Evolutionary conservation across 2,888 invertebrate species (phyloP), one percentile per base, ranked within the genome.

Genomic region (Lasioglossum lativentre): DNA sequence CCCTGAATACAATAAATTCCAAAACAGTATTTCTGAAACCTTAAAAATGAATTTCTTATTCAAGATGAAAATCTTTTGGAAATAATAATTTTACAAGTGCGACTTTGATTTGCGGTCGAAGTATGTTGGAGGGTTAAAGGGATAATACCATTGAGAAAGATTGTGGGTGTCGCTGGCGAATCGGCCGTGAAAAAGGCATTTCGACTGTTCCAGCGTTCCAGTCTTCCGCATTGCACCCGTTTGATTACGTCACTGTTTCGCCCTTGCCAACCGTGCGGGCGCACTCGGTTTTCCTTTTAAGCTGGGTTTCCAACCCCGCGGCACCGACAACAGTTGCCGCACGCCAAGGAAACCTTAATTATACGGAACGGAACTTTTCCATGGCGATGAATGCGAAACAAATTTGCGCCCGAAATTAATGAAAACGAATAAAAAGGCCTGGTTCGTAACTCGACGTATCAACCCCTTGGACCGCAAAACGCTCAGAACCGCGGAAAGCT

Each of bases 201-300:
- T 81, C 56, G 81, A 42, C 80, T n/a, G 66, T 72, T 27, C 56
- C 56, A 56, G n/a, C 23, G 66, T 72, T 27, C 45, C 56, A 45
- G 27, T 47, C 83, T 77, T 86, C 90, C 90, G 90, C 90, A 90
- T 88, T 90, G 90, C 90, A 90, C 84, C 89, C 87, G 81, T 82
- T 83, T 78, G 74, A 74, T 90, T 90, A 83, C 90, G 90, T 90
- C 90, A 90, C 82, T 71, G 76, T 86, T 78, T 83, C 73, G 80
- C 83, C 81, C 82, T 76, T 85, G 89, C 83, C 90, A 86, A 83
- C 72, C 59, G 10, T 8, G 19, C 47, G 34, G 75, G 66, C 30
- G 40, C 78, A 40, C 74, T 45, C 56, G 74, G 63, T 85, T 87
- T 85, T 70, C 80, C 82, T 76, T 75, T 68, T 42, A 72, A 80